These are phyloP conservation scores for Varroa destructor DNA, from an alignment of 1,140 invertebrate species.

Conservation along the genomic window DNA sequence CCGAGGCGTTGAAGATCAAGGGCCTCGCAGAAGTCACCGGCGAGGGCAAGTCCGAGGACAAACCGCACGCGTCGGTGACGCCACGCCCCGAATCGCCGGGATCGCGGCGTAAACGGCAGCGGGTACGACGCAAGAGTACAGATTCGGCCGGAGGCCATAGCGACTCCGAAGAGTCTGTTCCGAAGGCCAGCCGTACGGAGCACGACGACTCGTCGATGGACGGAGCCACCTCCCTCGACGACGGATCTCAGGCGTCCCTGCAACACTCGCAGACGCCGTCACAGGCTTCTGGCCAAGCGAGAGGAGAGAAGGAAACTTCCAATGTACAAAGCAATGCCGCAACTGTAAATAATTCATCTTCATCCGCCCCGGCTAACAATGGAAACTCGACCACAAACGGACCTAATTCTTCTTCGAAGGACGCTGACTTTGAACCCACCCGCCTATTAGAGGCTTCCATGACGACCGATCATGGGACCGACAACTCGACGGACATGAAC, in stretches of 20 bases:
- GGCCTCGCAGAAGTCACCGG: constrained; percentile 70
- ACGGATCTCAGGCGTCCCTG: constrained; percentile 28
- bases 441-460: constrained; percentile 24
- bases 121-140: constrained; percentile 23
- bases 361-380: constrained; percentile 20
- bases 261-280: constrained; percentile 6
- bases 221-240: constrained; percentile 26
- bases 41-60: constrained; percentile 38
- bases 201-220: constrained; percentile 28
- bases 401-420: constrained; percentile 26
- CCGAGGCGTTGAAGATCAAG: constrained; percentile 78
- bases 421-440: constrained; percentile 27
- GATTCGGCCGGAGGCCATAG: constrained; percentile 14
- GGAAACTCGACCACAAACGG: constrained; percentile 19
- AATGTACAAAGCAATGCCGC: constrained; percentile 28
- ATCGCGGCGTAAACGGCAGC: constrained; percentile 21
- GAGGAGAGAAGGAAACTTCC: constrained; percentile 20
- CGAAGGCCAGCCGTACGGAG: constrained; percentile 28
- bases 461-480: constrained; percentile 22
- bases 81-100: constrained; percentile 5
- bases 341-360: constrained; percentile 27
- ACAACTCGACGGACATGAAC: background rate
- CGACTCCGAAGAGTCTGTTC: constrained; percentile 27
- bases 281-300: background rate
- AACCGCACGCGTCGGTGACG: constrained; percentile 13